phyloP scores from a whole-genome alignment of 2,888 invertebrate genomes.

The Campoplex nolae region DNA sequence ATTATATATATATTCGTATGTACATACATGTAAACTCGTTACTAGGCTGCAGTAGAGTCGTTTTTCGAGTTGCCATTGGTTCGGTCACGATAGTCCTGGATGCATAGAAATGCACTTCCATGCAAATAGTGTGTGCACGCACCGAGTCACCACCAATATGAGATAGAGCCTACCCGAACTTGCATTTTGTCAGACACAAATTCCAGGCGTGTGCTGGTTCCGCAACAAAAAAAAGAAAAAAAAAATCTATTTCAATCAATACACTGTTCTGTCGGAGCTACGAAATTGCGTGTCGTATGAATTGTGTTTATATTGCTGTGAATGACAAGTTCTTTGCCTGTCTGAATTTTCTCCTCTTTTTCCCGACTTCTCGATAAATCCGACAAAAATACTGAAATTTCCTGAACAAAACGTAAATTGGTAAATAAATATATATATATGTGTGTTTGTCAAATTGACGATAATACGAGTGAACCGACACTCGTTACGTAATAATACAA shows the following conservation, averaged over 20 bases:
- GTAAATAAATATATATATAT: neutral
- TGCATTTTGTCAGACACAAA: slow-evolving; percentile 32
- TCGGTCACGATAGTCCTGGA: slow-evolving; percentile 13
- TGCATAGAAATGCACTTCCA: slow-evolving; percentile 56
- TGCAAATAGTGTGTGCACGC: slow-evolving; percentile 55
- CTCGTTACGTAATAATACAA: neutral
- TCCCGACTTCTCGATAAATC: neutral
- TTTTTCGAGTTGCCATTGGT: slow-evolving; percentile 17
- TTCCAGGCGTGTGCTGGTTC: neutral
- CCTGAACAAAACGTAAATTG: neutral
- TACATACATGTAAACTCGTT: slow-evolving; percentile 8
- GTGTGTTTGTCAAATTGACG: neutral
- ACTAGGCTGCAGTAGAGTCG: slow-evolving; percentile 6
- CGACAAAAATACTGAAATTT: neutral
- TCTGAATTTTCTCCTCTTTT: neutral
- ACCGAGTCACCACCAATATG: slow-evolving; percentile 43
- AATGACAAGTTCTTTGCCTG: slow-evolving; percentile 45
- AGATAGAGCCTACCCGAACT: slow-evolving; percentile 15
- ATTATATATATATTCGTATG: neutral
- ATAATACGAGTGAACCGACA: slow-evolving; percentile 21
- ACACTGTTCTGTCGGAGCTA: slow-evolving; percentile 19
- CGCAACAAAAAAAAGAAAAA: neutral
- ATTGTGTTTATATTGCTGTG: slow-evolving; percentile 58
- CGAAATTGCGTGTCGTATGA: slow-evolving; percentile 34
- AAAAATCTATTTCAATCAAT: slow-evolving; percentile 34